These are phyloP conservation scores for Mustela nigripes DNA, from an alignment of 2,113 vertebrate genomes.

Conservation along the genomic window DNA sequence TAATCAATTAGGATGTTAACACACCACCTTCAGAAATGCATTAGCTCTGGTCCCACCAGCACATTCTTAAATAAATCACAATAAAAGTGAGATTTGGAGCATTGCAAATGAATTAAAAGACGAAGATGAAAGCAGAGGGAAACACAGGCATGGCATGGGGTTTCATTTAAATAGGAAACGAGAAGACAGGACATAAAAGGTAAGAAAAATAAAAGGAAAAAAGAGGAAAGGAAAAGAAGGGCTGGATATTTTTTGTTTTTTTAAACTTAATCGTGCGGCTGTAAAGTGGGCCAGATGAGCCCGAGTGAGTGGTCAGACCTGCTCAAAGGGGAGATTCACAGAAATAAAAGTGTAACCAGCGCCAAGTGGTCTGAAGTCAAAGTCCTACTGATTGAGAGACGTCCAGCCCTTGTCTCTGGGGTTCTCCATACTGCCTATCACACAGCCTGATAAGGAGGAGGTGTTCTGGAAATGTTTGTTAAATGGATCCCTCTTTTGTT, in stretches of 20 bases:
- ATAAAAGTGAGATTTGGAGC: conserved; percentile 56
- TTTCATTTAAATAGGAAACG: conserved; percentile 53
- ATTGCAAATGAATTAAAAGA: conserved; percentile 82
- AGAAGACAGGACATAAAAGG: background rate
- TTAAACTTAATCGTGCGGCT: background rate
- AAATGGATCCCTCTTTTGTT: background rate
- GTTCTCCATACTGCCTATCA: background rate
- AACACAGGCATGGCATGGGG: background rate
- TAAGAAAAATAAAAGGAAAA: background rate
- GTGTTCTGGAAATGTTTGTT: background rate
- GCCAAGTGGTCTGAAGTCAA: no score
- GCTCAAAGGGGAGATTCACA: background rate
- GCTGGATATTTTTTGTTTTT: conserved; percentile 2
- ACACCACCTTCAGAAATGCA: conserved; percentile 77
- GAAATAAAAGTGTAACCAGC: background rate
- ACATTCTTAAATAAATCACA: conserved; percentile 79
- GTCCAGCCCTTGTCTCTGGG: background rate
- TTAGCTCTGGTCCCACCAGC: conserved; percentile 77
- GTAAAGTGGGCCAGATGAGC: background rate
- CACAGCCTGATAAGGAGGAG: background rate
- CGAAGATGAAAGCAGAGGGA: conserved; percentile 72
- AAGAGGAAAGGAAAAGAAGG: background rate
- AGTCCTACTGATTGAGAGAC: background rate
- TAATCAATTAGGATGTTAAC: conserved; percentile 82
- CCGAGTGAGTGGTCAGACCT: background rate